Evolutionary conservation across 2,113 vertebrate species (phyloP).

Genomic region (Shinisaurus crocodilurus): DNA sequence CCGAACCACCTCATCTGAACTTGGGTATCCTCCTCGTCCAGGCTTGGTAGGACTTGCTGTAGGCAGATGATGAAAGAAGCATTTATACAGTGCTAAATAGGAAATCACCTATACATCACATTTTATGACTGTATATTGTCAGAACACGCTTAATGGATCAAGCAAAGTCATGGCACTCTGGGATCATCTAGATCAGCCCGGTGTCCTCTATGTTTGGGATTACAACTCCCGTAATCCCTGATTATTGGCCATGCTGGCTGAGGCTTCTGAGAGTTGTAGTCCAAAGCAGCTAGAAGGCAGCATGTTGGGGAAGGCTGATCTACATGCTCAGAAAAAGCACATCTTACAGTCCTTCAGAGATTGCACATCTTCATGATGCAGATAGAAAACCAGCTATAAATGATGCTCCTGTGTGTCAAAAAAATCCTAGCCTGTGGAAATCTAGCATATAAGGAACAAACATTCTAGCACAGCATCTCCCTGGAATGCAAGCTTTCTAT

Average conservation of each 20-base stretch:
- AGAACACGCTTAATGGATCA: neutral
- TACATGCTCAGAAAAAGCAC: neutral
- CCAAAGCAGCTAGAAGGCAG: no score
- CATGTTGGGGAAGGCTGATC: no score
- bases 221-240: no score
- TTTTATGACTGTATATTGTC: neutral
- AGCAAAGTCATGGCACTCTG: neutral
- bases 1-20: constrained; percentile 89
- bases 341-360: neutral
- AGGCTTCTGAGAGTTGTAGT: no score
- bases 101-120: neutral
- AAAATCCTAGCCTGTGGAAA: neutral
- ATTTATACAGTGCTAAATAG: neutral
- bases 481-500: neutral
- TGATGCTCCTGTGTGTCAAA: neutral
- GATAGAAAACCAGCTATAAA: neutral
- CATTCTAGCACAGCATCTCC: neutral
- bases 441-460: neutral
- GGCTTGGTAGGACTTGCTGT: constrained; percentile 93
- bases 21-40: constrained; percentile 86
- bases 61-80: constrained; percentile 65
- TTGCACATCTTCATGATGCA: neutral
- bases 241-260: no score
- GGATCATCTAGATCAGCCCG: neutral
- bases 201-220: no score